Evolutionary conservation across 2,888 invertebrate species (phyloP).

Genomic region (Gibbula magus): DNA sequence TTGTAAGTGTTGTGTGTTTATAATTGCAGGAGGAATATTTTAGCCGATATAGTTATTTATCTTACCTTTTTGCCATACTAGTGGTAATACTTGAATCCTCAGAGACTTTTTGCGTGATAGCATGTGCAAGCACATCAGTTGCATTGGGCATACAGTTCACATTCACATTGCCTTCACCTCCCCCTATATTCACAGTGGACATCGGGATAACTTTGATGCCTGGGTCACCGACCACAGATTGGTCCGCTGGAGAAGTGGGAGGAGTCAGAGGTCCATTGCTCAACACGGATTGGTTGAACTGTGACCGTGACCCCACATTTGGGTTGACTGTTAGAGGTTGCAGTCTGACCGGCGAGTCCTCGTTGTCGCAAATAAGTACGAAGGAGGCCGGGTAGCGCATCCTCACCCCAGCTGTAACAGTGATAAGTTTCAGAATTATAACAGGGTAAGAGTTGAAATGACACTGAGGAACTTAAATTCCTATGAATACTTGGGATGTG

Average conservation of each 20-base stretch:
- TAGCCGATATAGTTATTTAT: not conserved
- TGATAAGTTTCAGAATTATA: conserved; percentile 55
- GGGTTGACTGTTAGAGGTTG: conserved; percentile 29
- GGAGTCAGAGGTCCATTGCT: conserved; percentile 61
- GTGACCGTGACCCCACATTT: conserved; percentile 36
- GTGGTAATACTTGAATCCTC: conserved; percentile 81
- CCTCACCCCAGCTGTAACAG: conserved; percentile 86
- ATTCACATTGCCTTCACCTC: conserved; percentile 32
- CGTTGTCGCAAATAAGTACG: conserved; percentile 80
- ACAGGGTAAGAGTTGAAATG: too few relatives aligned
- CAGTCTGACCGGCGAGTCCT: conserved; percentile 64
- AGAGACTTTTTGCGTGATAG: conserved; percentile 78
- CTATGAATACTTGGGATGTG: too few relatives aligned
- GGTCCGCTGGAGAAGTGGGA: conserved; percentile 69
- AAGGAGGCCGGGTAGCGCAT: conserved; percentile 97
- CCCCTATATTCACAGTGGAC: conserved; percentile 30
- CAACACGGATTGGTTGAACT: conserved; percentile 51
- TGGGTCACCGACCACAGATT: conserved; percentile 41
- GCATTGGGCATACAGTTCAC: conserved; percentile 39
- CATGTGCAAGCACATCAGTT: conserved; percentile 45
- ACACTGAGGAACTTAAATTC: too few relatives aligned
- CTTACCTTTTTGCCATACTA: conserved; percentile 56
- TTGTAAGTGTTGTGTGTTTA: too few relatives aligned
- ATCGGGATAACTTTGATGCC: conserved; percentile 48
- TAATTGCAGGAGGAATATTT: too few relatives aligned